Evolutionary conservation across 2,797 vertebrate species (phyloP).

Genomic region (Cercopithecus neglectus): DNA sequence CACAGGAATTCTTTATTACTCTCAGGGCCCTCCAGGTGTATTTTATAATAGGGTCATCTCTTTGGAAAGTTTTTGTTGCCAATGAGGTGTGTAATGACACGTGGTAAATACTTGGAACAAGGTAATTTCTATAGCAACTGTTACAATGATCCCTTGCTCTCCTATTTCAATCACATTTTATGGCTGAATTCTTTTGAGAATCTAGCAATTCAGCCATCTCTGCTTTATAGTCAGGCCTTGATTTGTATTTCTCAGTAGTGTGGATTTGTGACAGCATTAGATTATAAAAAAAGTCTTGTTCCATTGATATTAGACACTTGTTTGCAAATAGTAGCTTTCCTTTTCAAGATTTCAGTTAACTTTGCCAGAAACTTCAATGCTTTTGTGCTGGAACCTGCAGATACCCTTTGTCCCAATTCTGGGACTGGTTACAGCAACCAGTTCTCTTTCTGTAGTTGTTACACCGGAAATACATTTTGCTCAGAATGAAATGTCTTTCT

Average conservation of each 20-base stretch:
- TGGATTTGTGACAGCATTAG: not conserved
- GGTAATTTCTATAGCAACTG: slow-evolving; percentile 46
- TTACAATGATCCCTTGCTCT: not conserved
- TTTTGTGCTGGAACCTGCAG: not conserved
- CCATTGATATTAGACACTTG: not conserved
- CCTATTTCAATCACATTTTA: slow-evolving; percentile 25
- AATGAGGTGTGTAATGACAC: not conserved
- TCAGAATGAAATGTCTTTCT: slow-evolving; percentile 28
- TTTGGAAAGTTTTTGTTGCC: not conserved
- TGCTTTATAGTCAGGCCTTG: slow-evolving; percentile 5
- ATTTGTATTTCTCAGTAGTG: slow-evolving; percentile 41
- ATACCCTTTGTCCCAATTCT: not conserved
- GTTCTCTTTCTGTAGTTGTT: not conserved
- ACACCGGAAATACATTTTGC: not conserved
- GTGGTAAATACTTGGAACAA: not conserved
- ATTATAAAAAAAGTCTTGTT: not conserved
- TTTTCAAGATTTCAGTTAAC: slow-evolving; percentile 6
- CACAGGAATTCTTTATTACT: slow-evolving; percentile 1
- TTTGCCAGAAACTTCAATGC: not conserved
- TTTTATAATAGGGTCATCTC: not conserved
- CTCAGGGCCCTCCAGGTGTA: not conserved
- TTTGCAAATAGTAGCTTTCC: not conserved
- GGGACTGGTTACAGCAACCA: not conserved
- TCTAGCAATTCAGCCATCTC: not conserved
- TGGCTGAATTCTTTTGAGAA: not conserved